A percentile compares a stretch with the other conserved stretches of the same genome.
phyloP scores from a whole-genome alignment of 1,140 invertebrate species.

The Solenopsis invicta region DNA sequence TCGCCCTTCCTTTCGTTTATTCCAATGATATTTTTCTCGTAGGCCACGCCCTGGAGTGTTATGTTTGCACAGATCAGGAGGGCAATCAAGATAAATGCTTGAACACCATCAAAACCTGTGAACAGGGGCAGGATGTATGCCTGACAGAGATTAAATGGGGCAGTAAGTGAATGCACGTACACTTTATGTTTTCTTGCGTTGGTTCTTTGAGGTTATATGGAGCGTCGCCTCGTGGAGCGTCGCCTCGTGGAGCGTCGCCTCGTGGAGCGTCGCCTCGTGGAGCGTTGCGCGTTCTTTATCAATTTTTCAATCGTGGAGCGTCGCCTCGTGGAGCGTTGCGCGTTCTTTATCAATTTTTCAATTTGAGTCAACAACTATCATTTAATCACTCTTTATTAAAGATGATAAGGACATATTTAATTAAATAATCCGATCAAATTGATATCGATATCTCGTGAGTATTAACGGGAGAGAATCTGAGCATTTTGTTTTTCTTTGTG shows the following conservation, averaged over 20 bases:
- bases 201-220: conserved; percentile 68
- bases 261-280: too few species aligned
- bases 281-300: background rate
- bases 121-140: conserved; percentile 95
- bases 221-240: background rate
- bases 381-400: conserved; percentile 24
- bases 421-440: background rate
- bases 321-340: background rate
- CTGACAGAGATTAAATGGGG: conserved; percentile 96
- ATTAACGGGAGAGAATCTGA: background rate
- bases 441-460: conserved; percentile 3
- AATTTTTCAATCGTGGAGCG: background rate
- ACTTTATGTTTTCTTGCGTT: background rate
- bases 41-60: conserved; percentile 95
- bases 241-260: background rate
- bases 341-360: background rate
- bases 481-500: conserved; percentile 10
- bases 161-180: conserved; percentile 87
- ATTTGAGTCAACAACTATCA: background rate
- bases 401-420: conserved; percentile 21
- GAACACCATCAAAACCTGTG: conserved; percentile 96
- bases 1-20: background rate
- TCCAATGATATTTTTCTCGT: conserved; percentile 61
- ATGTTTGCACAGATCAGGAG: conserved; percentile 97
- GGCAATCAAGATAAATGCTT: conserved; percentile 97